Percentiles rank a stretch among this genome's conserved stretches.
These are phyloP conservation scores for Philaethria dido DNA, from an alignment of 2,888 invertebrate genomes.

Conservation along the genomic window DNA sequence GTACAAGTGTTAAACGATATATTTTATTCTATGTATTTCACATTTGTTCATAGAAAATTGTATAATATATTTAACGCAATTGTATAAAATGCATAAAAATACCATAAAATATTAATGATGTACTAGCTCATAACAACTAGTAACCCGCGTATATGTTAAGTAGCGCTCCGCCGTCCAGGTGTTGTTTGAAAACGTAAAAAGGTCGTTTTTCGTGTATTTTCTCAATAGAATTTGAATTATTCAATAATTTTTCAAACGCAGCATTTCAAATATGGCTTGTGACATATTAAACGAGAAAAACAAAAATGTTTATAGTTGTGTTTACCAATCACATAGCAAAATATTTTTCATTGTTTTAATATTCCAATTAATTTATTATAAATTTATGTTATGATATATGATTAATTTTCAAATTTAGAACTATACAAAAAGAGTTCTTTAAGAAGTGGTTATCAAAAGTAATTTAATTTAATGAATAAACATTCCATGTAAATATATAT, in stretches of 20 bases:
- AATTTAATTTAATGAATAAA: not conserved
- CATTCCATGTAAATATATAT: not conserved
- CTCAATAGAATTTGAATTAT: no score
- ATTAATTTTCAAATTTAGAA: not conserved
- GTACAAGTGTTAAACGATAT: conserved; percentile 61
- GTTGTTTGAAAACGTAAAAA: no score
- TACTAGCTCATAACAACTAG: not conserved
- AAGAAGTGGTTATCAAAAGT: not conserved
- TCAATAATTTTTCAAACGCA: no score
- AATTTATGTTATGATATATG: not conserved
- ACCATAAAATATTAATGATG: not conserved
- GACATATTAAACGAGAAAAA: no score
- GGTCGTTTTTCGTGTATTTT: no score
- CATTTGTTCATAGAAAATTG: conserved; percentile 37
- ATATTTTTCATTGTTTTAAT: not conserved
- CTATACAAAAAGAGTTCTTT: not conserved
- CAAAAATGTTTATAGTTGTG: no score
- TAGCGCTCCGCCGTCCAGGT: no score
- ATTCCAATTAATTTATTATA: no score
- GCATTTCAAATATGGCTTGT: no score
- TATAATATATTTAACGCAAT: not conserved
- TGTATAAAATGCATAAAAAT: not conserved
- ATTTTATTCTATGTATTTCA: conserved; percentile 45
- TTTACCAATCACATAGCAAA: no score
- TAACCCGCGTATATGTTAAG: not conserved